Base-by-base conservation (phyloP, 2,888 invertebrate species). In the Latheticus oryzae region DNA sequence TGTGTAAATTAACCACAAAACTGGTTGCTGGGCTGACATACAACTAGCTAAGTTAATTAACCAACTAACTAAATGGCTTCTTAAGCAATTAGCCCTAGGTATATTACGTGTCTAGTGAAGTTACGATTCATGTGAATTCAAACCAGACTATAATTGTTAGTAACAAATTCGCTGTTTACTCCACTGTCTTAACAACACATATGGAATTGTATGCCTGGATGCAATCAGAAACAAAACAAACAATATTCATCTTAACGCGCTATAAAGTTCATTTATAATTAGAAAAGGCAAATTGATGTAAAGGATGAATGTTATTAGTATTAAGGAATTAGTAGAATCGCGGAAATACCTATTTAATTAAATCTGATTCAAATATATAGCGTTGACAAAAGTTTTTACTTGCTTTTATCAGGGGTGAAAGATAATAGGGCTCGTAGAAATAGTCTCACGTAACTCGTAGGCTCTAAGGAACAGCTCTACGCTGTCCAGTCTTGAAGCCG, bases 1-100 rank as follows among this genome's bases (percentile, higher is more conserved):
- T 70, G 68, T 66, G 68, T 67, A 68, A 70, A 69, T 66, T 67
- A 65, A 66, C 60, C 67, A 66, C 63, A 67, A 60, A 64, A 54
- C 50, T 58, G 48, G 58, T 63, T 65, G 62, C 63, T 67, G 61
- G 68, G 66, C 72, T 71, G 71, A 72, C 70, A 70, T 65, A 72
- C 67, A 70, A 67, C 71, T 70, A 70, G 69, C 69, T 70, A 73
- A 72, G 70, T 71, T 72, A 72, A 72, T 73, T 73, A 74, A 71
- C 70, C 69, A 70, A 69, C 70, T 71, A 74, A 71, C 72, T 73
- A 73, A 75, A 75, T 73, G 73, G 73, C 73, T 75, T 75, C 74
- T 76, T 73, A 72, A 73, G 73, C 74, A 76, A 76, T 76, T 74
- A 74, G 73, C 76, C 73, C 64, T 69, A 70, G 76, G 76, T 73